Percentiles rank a stretch among this genome's conserved stretches.
Conservation (phyloP, 2,113 vertebrate genomes). For the Gadus macrocephalus region DNA sequence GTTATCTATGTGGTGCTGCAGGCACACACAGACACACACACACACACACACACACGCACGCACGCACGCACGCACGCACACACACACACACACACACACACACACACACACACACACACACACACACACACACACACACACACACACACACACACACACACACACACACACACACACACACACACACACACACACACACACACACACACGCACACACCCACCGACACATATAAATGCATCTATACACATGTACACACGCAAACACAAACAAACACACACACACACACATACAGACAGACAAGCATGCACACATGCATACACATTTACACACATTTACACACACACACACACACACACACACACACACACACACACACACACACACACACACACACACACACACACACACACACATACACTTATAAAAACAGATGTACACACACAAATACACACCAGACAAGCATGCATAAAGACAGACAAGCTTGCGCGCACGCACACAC, state of each 20-base stretch:
- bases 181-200: not conserved
- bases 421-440: not conserved
- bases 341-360: not conserved
- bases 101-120: not conserved
- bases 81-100: not conserved
- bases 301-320: not conserved
- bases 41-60: not conserved
- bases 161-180: not conserved
- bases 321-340: not conserved
- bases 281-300: not conserved
- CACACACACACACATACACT: not conserved
- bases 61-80: not conserved
- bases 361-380: not conserved
- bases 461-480: too few relatives aligned
- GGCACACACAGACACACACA: not conserved
- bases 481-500: not conserved
- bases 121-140: not conserved
- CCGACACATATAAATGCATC: not conserved
- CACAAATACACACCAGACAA: not conserved
- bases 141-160: too few relatives aligned
- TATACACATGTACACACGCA: not conserved
- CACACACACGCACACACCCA: not conserved
- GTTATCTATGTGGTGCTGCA: not conserved
- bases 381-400: not conserved
- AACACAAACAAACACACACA: not conserved